Evolutionary conservation across 35 echinoderm and acorn worm species (phyloP), one percentile per base, ranked within the genome.

Genomic region (Hemicentrotus pulcherrimus): DNA sequence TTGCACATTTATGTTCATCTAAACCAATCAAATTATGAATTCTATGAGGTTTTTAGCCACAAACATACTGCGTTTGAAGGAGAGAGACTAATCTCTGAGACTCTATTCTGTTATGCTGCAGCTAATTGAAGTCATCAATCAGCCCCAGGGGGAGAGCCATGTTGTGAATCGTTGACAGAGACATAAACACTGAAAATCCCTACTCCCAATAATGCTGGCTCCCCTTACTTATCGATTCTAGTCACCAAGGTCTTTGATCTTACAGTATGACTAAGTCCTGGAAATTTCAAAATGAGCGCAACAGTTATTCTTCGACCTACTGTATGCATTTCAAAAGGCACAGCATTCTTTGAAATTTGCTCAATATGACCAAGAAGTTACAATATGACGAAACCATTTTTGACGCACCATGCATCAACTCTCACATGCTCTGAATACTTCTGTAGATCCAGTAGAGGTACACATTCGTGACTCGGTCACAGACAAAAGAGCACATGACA

Each of bases 141-240:
- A 45, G 88, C 88, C 88, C 24, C 88, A 90, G 88, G 88, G 70
- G 88, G 88, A 90, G 88, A 90, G 88, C 88, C 46, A 90, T 90
- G 88, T 90, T 47, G 88, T 45, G 88, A 90, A 47, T 90, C 88
- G 32, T 24, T 90, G 88, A 90, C 88, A 90, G 88, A 33, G 88
- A 47, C 88, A 47, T 90, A 90, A 90, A 90, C 88, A 90, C 88
- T 45, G 88, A 47, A 47, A 78, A 78, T 78, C 65, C 65, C 65
- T 78, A 78, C 33, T 45, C 15, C 32, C 88, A 90, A 90, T 90
- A 33, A 90, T 5, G 32, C 32, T 90, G 88, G 88, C 32, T 33
- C 88, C 88, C 46, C 32, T 45, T 15, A 90, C 88, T 90, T 90
- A 90, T 90, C 88, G 88, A 90, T 90, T 90, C 46, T 90, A 78